Evolutionary conservation across 2,797 vertebrate species (phyloP).

Genomic region (Acrocephalus scirpaceus): DNA sequence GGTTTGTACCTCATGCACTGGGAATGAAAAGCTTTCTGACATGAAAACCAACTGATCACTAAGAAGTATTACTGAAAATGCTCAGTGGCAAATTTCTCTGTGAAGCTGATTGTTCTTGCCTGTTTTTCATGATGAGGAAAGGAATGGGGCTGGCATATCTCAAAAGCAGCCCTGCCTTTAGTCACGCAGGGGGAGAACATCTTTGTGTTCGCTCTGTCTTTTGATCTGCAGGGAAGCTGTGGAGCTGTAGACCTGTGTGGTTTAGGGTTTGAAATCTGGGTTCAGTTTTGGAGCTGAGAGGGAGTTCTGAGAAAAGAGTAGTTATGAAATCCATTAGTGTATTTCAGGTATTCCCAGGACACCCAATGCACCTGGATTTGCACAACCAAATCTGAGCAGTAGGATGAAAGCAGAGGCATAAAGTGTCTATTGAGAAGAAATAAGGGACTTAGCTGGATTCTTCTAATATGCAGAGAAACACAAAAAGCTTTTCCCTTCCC

Average conservation of each 20-base stretch:
- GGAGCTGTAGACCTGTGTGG: conserved; percentile 25
- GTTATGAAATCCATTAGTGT: background rate
- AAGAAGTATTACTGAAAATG: conserved; percentile 11
- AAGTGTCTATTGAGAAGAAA: background rate
- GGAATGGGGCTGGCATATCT: conserved; percentile 1
- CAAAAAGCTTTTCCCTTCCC: conserved; percentile 11
- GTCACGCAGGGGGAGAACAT: background rate
- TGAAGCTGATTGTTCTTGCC: conserved; percentile 49
- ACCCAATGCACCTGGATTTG: background rate
- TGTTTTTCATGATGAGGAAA: conserved; percentile 54
- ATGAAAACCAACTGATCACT: conserved; percentile 40
- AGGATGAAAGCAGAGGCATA: background rate
- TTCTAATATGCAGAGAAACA: background rate
- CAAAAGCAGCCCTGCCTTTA: conserved; percentile 48
- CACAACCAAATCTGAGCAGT: background rate
- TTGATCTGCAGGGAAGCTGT: conserved; percentile 32
- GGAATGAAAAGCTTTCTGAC: conserved; percentile 31
- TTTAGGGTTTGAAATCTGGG: conserved; percentile 50
- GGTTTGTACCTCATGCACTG: background rate
- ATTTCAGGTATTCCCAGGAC: conserved; percentile 6
- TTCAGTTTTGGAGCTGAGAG: conserved; percentile 26
- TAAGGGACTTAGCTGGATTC: background rate
- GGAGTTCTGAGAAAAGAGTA: conserved; percentile 6
- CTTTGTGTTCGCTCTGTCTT: background rate
- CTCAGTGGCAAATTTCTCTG: conserved; percentile 36